Evolutionary conservation across 2,113 vertebrate species (phyloP).

Genomic region (Serilophus lunatus): DNA sequence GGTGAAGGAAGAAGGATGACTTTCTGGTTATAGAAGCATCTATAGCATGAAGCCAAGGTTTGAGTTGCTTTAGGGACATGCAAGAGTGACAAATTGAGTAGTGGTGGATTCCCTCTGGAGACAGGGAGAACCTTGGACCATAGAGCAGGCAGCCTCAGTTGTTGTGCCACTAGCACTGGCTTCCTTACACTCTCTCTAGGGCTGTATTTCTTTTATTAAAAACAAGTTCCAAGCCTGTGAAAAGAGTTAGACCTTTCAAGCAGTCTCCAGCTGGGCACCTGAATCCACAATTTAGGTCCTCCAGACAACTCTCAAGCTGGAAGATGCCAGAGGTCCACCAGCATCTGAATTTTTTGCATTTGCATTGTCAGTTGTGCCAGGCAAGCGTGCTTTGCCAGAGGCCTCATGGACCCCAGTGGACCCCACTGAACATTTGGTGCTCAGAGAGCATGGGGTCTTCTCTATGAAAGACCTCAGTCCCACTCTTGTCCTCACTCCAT

Average conservation of each 20-base stretch:
- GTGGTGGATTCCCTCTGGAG: neutral
- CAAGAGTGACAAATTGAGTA: neutral
- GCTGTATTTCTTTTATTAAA: neutral
- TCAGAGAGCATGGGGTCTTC: neutral
- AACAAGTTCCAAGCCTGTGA: neutral
- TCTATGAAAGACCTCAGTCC: neutral
- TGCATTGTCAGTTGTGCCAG: neutral
- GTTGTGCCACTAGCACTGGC: neutral
- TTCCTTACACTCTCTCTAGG: neutral
- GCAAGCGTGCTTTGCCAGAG: neutral
- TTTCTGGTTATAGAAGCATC: neutral
- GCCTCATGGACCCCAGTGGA: neutral
- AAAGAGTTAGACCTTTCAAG: neutral
- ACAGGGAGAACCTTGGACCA: neutral
- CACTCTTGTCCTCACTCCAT: neutral
- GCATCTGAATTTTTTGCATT: neutral
- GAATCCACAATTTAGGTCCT: neutral
- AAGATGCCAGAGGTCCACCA: neutral
- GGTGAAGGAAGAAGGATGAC: neutral
- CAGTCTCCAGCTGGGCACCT: neutral
- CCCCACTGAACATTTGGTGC: neutral
- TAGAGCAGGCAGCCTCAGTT: neutral
- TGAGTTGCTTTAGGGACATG: neutral
- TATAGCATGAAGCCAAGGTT: neutral
- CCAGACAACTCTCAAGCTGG: neutral